Base-by-base conservation (phyloP, 2,113 vertebrate genomes). In the Cyphomyrus discorhynchus region DNA sequence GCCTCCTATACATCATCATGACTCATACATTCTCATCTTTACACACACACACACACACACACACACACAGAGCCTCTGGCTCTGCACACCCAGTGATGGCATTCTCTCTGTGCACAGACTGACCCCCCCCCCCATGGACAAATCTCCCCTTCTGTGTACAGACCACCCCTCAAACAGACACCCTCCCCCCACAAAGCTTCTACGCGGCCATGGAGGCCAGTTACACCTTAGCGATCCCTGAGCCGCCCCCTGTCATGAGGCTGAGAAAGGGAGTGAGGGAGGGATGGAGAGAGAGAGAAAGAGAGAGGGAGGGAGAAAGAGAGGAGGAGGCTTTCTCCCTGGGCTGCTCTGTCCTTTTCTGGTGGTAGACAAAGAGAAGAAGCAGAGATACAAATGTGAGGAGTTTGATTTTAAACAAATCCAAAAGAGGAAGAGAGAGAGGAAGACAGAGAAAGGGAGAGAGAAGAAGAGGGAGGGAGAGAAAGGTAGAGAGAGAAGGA, bases 231-330 rank as follows among this genome's bases (percentile, higher is more conserved):
- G 89, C 89, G 31, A 50, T 80, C 39, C 5, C 24, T 21, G 52
- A 39, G 46, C 89, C 52, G 50, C 58, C 89, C 77, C 49, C 84
- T 27, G 89, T 42, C 87, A 88, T 47, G 90, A 56, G 82, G 89
- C 58, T 19, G 89, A 89, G 88, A 80, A 82, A 90, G 21, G 86
- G 62, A 88, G 35, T 17, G 31, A 70, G 62, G 58, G 58, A 58
- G 53, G 21, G 70, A 62, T 74, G 27, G 58, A 88, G 62, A 66
- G 19, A 46, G 39, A 87, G 84, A 77, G 84, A 49, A 62, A 42
- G 86, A 80, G 91, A 91, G 91, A 93, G 91, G 91, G 92, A 90
- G 92, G 91, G 91, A 90, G 92, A 92, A 92, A 46, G 86, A 56
- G 90, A 77, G 4, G 35, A 56, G 19, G 39, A 21, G 87, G 52